Evolutionary conservation across 2,888 invertebrate genomes (phyloP).

Genomic region (Cylloceria caligata): DNA sequence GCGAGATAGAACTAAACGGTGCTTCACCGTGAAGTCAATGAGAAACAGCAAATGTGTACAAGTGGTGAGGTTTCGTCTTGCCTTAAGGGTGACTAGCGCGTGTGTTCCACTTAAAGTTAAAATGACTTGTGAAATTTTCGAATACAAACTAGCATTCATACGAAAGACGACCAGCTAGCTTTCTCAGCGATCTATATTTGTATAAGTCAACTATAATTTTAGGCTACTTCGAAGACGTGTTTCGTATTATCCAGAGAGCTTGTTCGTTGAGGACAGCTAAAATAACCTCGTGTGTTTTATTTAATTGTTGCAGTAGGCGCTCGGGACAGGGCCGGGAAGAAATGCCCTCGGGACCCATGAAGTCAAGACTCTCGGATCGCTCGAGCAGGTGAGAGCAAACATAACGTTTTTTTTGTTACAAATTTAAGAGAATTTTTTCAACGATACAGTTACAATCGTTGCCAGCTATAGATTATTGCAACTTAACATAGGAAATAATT

Average conservation of each 20-base stretch:
- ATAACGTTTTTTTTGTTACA: slow-evolving; percentile 9
- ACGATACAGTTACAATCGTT: too few species aligned
- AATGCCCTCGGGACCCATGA: slow-evolving; percentile 74
- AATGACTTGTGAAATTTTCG: slow-evolving; percentile 51
- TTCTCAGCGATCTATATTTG: slow-evolving; percentile 16
- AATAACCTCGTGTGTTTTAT: not conserved
- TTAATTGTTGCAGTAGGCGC: slow-evolving; percentile 74
- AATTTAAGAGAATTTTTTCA: not conserved
- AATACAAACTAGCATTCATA: slow-evolving; percentile 11
- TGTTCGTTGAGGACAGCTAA: not conserved
- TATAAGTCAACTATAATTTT: not conserved
- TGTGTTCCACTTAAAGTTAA: slow-evolving; percentile 40
- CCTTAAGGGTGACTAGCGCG: slow-evolving; percentile 3
- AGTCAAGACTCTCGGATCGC: slow-evolving; percentile 78
- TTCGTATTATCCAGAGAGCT: slow-evolving; percentile 1
- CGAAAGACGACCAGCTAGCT: not conserved
- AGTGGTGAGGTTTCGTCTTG: too few species aligned
- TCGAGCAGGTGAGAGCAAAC: slow-evolving; percentile 75
- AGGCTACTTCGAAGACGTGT: not conserved
- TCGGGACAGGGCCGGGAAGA: slow-evolving; percentile 72
- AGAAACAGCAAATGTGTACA: too few species aligned
- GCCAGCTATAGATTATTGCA: too few species aligned
- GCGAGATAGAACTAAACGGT: too few species aligned
- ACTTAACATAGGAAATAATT: too few species aligned
- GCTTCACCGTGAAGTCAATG: too few species aligned